Percentiles rank a stretch among this genome's conserved stretches.
Evolutionary conservation across 2,113 vertebrate genomes (phyloP).

Genomic region (Solenodon paradoxus): DNA sequence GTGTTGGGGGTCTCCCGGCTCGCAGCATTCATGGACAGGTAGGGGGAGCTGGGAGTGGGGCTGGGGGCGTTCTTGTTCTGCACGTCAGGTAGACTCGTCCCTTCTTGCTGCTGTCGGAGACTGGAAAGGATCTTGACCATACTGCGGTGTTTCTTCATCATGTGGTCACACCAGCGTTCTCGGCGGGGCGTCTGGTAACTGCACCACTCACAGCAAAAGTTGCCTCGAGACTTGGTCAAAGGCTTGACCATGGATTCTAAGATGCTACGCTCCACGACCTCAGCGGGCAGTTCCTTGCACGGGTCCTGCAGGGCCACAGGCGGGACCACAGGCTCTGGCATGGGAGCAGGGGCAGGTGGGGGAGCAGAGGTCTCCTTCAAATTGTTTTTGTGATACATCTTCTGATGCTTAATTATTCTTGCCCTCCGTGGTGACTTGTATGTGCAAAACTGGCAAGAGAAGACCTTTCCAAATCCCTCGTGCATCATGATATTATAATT

Average conservation of each 20-base stretch:
- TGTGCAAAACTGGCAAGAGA: slow-evolving; percentile 95
- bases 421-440: slow-evolving; percentile 95
- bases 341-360: slow-evolving; percentile 76
- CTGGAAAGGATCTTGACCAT: slow-evolving; percentile 96
- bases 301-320: slow-evolving; percentile 84
- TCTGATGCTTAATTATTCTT: slow-evolving; percentile 95
- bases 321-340: slow-evolving; percentile 81
- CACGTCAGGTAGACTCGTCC: slow-evolving; percentile 82
- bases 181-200: slow-evolving; percentile 94
- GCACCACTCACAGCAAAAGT: slow-evolving; percentile 98
- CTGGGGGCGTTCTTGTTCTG: slow-evolving; percentile 85
- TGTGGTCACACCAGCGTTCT: slow-evolving; percentile 94
- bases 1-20: slow-evolving; percentile 85
- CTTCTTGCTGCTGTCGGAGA: slow-evolving; percentile 87
- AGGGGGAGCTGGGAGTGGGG: slow-evolving; percentile 86
- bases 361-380: slow-evolving; percentile 83
- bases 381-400: slow-evolving; percentile 93
- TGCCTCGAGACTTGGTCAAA: slow-evolving; percentile 88
- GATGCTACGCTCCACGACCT: slow-evolving; percentile 89
- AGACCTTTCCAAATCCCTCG: slow-evolving; percentile 93
- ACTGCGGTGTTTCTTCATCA: slow-evolving; percentile 96
- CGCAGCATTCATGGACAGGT: slow-evolving; percentile 82
- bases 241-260: slow-evolving; percentile 92
- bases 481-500: slow-evolving; percentile 92
- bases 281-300: slow-evolving; percentile 87